A percentile compares a stretch with the other conserved stretches of the same genome.
These are phyloP conservation scores for Strigamia maritima DNA, from an alignment of 2,888 invertebrate genomes.

Conservation along the genomic window DNA sequence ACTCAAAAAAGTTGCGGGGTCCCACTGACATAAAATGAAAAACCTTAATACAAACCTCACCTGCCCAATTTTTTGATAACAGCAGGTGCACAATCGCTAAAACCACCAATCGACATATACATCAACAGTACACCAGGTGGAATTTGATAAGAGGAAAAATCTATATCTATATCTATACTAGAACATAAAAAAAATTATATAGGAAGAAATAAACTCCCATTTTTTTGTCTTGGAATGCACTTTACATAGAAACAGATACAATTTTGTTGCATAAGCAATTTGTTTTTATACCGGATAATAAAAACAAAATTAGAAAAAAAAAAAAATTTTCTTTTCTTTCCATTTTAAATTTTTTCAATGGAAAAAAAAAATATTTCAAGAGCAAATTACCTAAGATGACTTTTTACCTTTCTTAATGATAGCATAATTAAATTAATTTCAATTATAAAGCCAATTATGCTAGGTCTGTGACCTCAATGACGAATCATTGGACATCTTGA, in stretches of 20 bases:
- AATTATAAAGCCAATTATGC: not conserved
- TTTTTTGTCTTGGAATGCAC: not conserved
- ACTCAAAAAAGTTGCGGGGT: constrained; percentile 5
- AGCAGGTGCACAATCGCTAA: not conserved
- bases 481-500: constrained; percentile 15
- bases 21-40: constrained; percentile 21
- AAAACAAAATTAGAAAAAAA: too few relatives aligned
- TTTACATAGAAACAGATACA: too few relatives aligned
- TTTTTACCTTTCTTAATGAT: not conserved
- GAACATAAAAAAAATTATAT: not conserved
- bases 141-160: not conserved
- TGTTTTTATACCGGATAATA: too few relatives aligned
- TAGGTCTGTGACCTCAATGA: constrained; percentile 15
- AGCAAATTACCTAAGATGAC: not conserved
- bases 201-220: not conserved
- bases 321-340: too few relatives aligned
- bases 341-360: too few relatives aligned
- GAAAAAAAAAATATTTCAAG: too few relatives aligned
- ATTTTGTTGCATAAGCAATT: too few relatives aligned
- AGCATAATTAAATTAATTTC: not conserved
- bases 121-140: not conserved
- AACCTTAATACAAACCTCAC: constrained; percentile 21
- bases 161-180: not conserved
- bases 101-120: not conserved
- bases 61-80: constrained; percentile 8